Percentiles rank a stretch among this genome's conserved stretches.
These are phyloP conservation scores for Megastigmus dorsalis DNA, from an alignment of 2,888 invertebrate genomes.

Conservation along the genomic window DNA sequence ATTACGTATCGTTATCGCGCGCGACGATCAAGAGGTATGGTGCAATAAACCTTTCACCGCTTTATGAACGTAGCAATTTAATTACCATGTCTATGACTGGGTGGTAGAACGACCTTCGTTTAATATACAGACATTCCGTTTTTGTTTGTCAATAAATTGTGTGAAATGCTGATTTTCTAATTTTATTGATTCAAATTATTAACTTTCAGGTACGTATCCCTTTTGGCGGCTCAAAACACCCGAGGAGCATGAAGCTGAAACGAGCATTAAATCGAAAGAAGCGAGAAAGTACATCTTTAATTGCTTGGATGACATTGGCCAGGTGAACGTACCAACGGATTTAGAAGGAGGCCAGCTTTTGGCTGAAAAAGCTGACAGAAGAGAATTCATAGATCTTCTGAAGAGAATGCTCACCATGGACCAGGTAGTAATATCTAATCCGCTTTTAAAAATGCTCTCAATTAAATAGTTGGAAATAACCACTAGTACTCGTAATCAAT, in stretches of 20 bases:
- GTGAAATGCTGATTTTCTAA: too few species aligned
- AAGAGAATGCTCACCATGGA: constrained; percentile 99
- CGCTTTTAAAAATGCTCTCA: background rate
- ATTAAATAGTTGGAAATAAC: background rate
- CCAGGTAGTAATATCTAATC: constrained; percentile 78
- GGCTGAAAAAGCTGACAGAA: constrained; percentile 97
- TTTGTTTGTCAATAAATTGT: too few species aligned
- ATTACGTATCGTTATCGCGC: too few species aligned
- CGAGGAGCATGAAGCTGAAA: constrained; percentile 98
- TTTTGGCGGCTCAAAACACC: constrained; percentile 94
- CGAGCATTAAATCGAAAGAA: constrained; percentile 98
- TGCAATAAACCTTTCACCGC: too few species aligned
- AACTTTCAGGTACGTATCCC: constrained; percentile 79
- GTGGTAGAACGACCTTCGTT: too few species aligned
- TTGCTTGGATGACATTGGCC: constrained; percentile 98
- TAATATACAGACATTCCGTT: too few species aligned
- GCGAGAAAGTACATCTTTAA: constrained; percentile 99
- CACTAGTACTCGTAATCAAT: too few species aligned
- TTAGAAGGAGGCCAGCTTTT: constrained; percentile 96
- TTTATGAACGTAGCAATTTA: too few species aligned
- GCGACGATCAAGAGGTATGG: too few species aligned
- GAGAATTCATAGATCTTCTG: constrained; percentile 97
- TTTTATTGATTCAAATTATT: too few species aligned
- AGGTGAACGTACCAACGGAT: constrained; percentile 97
- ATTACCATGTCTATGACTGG: too few species aligned